Evolutionary conservation across 2,797 vertebrate genomes (phyloP), one percentile per base, ranked within the genome.

Genomic region (Gobionotothen gibberifrons): DNA sequence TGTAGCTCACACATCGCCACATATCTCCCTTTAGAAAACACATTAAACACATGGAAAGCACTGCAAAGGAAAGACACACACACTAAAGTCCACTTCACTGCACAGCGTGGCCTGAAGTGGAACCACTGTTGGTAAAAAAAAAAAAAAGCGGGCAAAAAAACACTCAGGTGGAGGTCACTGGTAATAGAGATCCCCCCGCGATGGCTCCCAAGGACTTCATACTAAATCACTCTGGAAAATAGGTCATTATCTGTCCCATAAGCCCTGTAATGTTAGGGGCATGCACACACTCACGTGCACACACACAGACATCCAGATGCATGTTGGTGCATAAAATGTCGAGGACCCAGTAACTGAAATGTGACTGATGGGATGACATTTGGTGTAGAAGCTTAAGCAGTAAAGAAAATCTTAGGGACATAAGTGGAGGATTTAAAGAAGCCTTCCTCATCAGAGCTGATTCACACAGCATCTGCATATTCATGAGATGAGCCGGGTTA

Each of bases 401-500:
- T 57, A 69, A 36, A 65, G 51, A 66, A 78, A 85, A 76, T 80
- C 57, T 22, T 29, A 48, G 40, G 40, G 49, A 74, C 60, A 78
- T 78, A 65, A 89, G 72, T 15, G 19, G 60, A 59, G 73, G 69
- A 82, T 80, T 88, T 75, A 85, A 85, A 79, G 65, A 79, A 80
- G 67, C 32, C 39, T 22, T 68, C 32, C 59, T 69, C 53, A 79
- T 72, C 63, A 67, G 69, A 74, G 79, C 75, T 83, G 75, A 88
- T 81, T 68, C 70, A 58, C 82, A 43, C 58, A 73, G 71, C 9
- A 10, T 26, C 53, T 83, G 83, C 77, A 89, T 87, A 87, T 91
- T 91, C 83, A 89, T 89, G 87, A 84, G 77, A 44, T 21, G 68
- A 86, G 69, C 65, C 39, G 76, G 73, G 77, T 76, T 78, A 82